Evolutionary conservation across 2,113 vertebrate species (phyloP), one percentile per base, ranked within the genome.

Genomic region (Chiloscyllium plagiosum): DNA sequence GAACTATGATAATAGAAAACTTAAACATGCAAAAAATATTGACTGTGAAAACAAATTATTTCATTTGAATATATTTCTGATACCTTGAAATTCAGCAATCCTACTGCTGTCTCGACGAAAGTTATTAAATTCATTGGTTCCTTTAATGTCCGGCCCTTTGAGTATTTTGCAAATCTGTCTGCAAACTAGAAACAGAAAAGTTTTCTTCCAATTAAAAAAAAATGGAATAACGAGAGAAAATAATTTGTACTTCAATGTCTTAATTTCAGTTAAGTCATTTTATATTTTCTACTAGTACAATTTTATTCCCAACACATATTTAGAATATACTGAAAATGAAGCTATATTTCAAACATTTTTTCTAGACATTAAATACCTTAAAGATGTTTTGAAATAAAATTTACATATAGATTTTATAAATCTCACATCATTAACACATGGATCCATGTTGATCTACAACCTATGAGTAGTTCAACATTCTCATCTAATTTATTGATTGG

Each of bases 31-130:
- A 95, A 72, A 95, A 47, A 95, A 6, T 72, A 33, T 12, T 15
- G 13, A 50, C 24, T 95, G 26, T 29, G 26, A 52, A 50, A 97
- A 93, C 86, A 97, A 86, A 61, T 95, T 96, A 86, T 95, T 96
- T 96, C 96, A 90, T 69, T 96, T 96, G 69, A 96, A 95, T 89
- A 96, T 42, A 68, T 10, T 96, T 96, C 96, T 96, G 97, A 98
- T 99, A 99, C 99, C 99, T 99, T 99, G 98, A 99, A 99, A 98
- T 99, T 99, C 97, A 99, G 99, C 97, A 99, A 98, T 96, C 99
- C 99, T 98, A 98, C 97, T 97, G 99, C 99, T 76, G 98, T 99
- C 98, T 99, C 99, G 98, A 99, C 99, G 98, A 99, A 99, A 97
- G 99, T 99, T 97, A 99, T 98, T 97, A 99, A 98, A 97, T 98